Percentiles rank a stretch among this genome's conserved stretches.
phyloP scores from a whole-genome alignment of 2,888 invertebrate species.

The Hirtodrosophila trivittata region DNA sequence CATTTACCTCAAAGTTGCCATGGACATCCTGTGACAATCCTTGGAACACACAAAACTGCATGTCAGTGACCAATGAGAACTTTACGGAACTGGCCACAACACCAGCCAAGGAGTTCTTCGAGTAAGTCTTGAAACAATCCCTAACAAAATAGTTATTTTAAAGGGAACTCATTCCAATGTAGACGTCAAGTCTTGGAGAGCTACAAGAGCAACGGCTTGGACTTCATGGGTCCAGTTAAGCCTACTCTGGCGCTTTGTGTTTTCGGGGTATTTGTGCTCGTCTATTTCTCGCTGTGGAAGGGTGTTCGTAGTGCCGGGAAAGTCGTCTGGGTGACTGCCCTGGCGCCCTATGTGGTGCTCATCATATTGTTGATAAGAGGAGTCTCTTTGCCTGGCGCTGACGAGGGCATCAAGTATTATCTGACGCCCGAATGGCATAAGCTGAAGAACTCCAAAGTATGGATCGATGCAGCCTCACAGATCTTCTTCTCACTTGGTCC shows the following conservation, averaged over 20 bases:
- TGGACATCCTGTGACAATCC: conserved; percentile 94
- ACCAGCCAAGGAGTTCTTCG: conserved; percentile 94
- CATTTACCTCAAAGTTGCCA: conserved; percentile 91
- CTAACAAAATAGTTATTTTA: neutral
- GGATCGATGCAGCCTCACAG: conserved; percentile 97
- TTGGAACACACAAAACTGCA: conserved; percentile 93
- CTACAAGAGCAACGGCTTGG: conserved; percentile 91
- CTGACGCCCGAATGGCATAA: conserved; percentile 95
- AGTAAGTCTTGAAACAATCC: conserved; percentile 86
- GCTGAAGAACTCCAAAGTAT: conserved; percentile 90
- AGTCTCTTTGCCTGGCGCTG: conserved; percentile 93
- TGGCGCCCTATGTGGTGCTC: conserved; percentile 95
- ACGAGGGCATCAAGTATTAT: conserved; percentile 93
- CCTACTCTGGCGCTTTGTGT: conserved; percentile 95
- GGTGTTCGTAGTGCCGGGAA: conserved; percentile 96
- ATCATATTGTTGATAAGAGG: conserved; percentile 93
- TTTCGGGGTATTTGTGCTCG: conserved; percentile 94
- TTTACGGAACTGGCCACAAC: conserved; percentile 86
- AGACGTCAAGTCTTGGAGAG: conserved; percentile 95
- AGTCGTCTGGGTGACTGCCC: conserved; percentile 97
- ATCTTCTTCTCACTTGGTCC: conserved; percentile 97
- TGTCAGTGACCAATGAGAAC: conserved; percentile 86
- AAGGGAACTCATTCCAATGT: neutral
- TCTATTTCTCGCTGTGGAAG: conserved; percentile 98
- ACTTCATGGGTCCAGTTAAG: conserved; percentile 94